Percentiles rank a stretch among this genome's conserved stretches.
phyloP scores from a whole-genome alignment of 2,797 vertebrate genomes.

The Aldrovandia affinis region DNA sequence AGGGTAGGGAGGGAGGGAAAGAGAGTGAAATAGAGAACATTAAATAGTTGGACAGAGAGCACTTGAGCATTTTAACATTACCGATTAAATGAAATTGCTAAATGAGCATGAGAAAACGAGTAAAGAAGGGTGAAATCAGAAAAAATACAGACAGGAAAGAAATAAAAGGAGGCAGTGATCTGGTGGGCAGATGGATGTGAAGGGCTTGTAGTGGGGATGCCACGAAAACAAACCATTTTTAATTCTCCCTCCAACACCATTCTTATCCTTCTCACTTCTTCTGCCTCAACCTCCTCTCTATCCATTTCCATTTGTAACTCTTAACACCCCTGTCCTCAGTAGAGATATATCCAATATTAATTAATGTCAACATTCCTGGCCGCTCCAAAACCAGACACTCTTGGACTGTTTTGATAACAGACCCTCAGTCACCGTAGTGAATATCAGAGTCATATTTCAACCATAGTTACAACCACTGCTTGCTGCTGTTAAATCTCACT shows the following conservation, averaged over 20 bases:
- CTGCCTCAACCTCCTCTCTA: slow-evolving; percentile 50
- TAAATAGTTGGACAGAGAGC: background rate
- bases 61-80: background rate
- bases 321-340: slow-evolving; percentile 23
- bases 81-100: background rate
- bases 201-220: background rate
- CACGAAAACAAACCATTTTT: slow-evolving; percentile 8
- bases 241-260: background rate
- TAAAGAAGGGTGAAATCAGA: background rate
- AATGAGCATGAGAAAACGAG: background rate
- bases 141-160: slow-evolving; percentile 24
- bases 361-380: background rate
- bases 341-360: too few relatives aligned
- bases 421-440: background rate
- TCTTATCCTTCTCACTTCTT: background rate
- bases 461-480: background rate
- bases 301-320: slow-evolving; percentile 53
- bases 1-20: background rate
- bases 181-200: slow-evolving; percentile 17
- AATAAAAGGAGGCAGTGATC: slow-evolving; percentile 44
- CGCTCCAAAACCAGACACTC: background rate
- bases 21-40: slow-evolving; percentile 41
- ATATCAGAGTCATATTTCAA: background rate
- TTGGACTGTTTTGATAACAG: background rate
- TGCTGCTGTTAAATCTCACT: background rate